Conservation (phyloP, 1,140 invertebrate genomes). For the Brevipalpus yothersi region DNA sequence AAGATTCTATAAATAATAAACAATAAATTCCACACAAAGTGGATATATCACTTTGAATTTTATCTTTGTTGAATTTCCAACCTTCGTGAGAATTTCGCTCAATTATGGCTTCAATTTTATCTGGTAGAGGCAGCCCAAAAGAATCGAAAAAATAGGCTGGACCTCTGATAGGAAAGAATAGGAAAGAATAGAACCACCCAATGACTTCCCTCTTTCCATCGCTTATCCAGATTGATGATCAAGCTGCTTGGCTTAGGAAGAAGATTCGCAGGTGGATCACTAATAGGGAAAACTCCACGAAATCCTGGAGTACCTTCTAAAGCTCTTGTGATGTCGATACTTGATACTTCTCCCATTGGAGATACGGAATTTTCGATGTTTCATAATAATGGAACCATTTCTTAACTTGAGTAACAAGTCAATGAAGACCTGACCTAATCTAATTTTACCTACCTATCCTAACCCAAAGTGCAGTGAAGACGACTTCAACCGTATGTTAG, state of each 20-base stretch:
- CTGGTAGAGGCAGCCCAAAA: neutral
- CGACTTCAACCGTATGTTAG: too few relatives aligned
- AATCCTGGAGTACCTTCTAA: too few relatives aligned
- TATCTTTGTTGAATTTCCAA: neutral
- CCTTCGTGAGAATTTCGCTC: neutral
- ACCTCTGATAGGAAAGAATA: neutral
- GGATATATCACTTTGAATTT: neutral
- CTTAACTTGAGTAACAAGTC: too few relatives aligned
- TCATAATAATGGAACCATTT: too few relatives aligned
- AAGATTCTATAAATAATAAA: neutral
- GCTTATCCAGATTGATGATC: neutral
- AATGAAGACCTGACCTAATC: too few relatives aligned
- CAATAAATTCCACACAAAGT: neutral
- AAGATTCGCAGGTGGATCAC: neutral
- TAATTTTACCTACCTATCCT: too few relatives aligned
- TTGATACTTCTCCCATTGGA: too few relatives aligned
- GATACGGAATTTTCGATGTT: too few relatives aligned
- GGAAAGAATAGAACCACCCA: neutral
- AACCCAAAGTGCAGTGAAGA: too few relatives aligned
- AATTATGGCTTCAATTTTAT: neutral
- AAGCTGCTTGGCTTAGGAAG: neutral
- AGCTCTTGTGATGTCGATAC: too few relatives aligned
- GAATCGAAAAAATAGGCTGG: neutral
- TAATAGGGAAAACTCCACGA: neutral
- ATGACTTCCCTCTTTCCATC: neutral